Evolutionary conservation across 2,888 invertebrate genomes (phyloP).

Genomic region (Melitaea athalia): DNA sequence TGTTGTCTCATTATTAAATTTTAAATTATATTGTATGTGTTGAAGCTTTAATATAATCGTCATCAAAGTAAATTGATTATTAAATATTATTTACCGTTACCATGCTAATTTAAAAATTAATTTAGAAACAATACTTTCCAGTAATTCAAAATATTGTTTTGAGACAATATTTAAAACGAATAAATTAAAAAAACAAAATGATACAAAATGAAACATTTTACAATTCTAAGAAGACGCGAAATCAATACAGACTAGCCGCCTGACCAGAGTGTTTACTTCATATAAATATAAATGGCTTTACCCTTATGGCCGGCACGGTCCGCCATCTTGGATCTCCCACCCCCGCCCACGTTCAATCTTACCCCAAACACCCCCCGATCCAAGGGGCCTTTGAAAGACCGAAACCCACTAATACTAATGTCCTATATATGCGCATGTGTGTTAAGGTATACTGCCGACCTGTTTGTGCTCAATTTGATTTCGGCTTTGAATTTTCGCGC

Average conservation of each 20-base stretch:
- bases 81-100: no score
- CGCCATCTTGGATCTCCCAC: constrained; percentile 76
- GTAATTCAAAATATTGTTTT: no score
- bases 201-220: not conserved
- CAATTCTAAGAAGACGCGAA: constrained; percentile 39
- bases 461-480: constrained; percentile 30
- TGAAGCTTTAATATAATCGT: no score
- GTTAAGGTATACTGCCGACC: constrained; percentile 44
- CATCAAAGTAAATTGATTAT: no score
- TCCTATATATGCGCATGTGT: constrained; percentile 60
- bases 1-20: no score
- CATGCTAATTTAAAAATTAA: no score
- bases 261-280: constrained; percentile 74
- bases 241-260: constrained; percentile 63
- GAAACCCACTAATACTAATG: constrained; percentile 82
- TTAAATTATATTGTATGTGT: no score
- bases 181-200: not conserved
- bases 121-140: no score
- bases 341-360: constrained; percentile 73
- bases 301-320: constrained; percentile 80
- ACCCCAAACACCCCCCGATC: constrained; percentile 77
- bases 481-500: constrained; percentile 25
- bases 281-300: constrained; percentile 77
- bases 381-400: constrained; percentile 79
- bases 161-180: not conserved